phyloP scores from a whole-genome alignment of 2,797 vertebrate species.

The Lithobates pipiens region DNA sequence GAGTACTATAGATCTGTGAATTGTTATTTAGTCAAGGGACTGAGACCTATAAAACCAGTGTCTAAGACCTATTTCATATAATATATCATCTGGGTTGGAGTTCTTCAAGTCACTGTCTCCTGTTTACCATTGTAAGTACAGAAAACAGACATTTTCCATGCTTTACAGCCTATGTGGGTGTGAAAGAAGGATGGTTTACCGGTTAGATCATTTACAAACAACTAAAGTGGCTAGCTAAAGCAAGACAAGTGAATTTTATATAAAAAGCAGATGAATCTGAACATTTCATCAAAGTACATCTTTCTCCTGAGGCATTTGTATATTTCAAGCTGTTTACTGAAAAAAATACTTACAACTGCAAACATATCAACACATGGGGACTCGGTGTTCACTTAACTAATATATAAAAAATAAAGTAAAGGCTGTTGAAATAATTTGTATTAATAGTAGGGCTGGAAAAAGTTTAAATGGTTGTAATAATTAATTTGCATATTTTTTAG shows the following conservation, averaged over 20 bases:
- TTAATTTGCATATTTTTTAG: not conserved
- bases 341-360: not conserved
- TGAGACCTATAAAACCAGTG: too few species aligned
- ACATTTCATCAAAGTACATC: not conserved
- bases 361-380: too few species aligned
- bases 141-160: too few species aligned
- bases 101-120: too few species aligned
- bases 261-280: not conserved
- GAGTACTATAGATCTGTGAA: too few species aligned
- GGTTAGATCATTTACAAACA: not conserved
- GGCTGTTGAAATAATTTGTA: constrained; percentile 9
- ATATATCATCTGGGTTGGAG: too few species aligned
- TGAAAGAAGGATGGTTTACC: too few species aligned
- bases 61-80: too few species aligned
- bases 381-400: not conserved
- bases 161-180: too few species aligned
- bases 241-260: not conserved
- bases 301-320: not conserved
- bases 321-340: not conserved
- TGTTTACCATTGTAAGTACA: too few species aligned
- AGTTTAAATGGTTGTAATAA: not conserved
- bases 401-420: not conserved
- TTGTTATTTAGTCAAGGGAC: too few species aligned
- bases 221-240: not conserved
- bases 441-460: not conserved